Evolutionary conservation across 1,140 invertebrate species (phyloP).

Genomic region (Drosophila sucinea): DNA sequence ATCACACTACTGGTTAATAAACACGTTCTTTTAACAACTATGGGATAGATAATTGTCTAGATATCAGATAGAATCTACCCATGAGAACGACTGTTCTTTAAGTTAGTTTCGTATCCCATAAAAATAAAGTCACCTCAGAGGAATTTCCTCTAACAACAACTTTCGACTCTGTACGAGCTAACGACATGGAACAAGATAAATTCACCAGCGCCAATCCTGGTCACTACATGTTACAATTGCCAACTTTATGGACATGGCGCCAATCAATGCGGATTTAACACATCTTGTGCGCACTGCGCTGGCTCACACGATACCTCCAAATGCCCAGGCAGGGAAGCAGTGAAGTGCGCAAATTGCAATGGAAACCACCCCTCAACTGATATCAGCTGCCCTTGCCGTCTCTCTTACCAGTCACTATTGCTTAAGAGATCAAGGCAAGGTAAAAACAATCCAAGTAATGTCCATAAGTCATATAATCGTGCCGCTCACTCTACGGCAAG

Average conservation of each 20-base stretch:
- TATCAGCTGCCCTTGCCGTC: slow-evolving; percentile 6
- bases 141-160: too few species aligned
- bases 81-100: too few species aligned
- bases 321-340: neutral
- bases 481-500: slow-evolving; percentile 1
- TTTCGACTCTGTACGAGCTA: too few species aligned
- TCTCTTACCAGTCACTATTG: neutral
- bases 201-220: too few species aligned
- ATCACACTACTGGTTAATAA: too few species aligned
- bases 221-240: neutral
- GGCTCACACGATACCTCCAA: slow-evolving; percentile 4
- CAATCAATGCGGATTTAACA: too few species aligned
- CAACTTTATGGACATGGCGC: neutral
- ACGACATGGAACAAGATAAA: too few species aligned
- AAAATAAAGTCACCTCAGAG: too few species aligned
- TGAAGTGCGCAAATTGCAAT: slow-evolving; percentile 1
- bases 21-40: too few species aligned
- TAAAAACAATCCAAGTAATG: slow-evolving; percentile 3
- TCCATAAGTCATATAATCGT: neutral
- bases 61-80: too few species aligned
- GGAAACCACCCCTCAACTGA: slow-evolving; percentile 1
- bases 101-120: too few species aligned
- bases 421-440: slow-evolving; percentile 2
- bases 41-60: too few species aligned
- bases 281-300: slow-evolving; percentile 1